A percentile compares a stretch with the other conserved stretches of the same genome.
Evolutionary conservation across 2,113 vertebrate species (phyloP).

Genomic region (Lontra canadensis): DNA sequence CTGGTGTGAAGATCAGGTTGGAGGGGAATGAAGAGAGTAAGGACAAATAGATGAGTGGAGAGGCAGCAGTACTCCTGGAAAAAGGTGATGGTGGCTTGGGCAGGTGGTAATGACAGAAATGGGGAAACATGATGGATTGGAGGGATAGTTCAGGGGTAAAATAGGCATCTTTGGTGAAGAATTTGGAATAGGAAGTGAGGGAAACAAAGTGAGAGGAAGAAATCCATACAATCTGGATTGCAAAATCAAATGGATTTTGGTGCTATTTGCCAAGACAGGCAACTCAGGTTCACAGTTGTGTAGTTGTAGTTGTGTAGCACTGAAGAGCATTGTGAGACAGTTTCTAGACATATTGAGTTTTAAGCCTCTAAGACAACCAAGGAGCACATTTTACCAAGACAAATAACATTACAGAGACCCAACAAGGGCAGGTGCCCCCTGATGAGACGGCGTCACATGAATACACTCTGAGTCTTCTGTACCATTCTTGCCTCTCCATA

Average conservation of each 20-base stretch:
- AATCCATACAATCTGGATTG: neutral
- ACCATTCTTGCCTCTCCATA: too few relatives aligned
- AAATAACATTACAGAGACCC: neutral
- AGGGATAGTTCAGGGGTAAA: neutral
- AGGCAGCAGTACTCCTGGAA: neutral
- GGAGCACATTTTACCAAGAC: neutral
- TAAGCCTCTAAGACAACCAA: neutral
- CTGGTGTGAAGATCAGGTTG: neutral
- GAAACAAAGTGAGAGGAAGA: neutral
- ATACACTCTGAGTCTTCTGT: neutral
- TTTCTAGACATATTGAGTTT: neutral
- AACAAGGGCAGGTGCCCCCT: neutral
- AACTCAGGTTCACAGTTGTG: neutral
- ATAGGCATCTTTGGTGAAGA: neutral
- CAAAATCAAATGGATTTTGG: neutral
- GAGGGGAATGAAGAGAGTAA: neutral
- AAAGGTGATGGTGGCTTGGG: neutral
- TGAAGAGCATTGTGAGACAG: neutral
- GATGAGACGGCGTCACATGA: neutral
- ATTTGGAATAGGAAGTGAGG: neutral
- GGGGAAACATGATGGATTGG: neutral
- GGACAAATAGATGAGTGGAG: neutral
- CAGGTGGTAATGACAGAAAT: neutral
- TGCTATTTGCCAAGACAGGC: neutral
- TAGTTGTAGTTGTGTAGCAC: neutral